Conservation (phyloP, 2,797 vertebrate genomes). For the Pitangus sulphuratus region DNA sequence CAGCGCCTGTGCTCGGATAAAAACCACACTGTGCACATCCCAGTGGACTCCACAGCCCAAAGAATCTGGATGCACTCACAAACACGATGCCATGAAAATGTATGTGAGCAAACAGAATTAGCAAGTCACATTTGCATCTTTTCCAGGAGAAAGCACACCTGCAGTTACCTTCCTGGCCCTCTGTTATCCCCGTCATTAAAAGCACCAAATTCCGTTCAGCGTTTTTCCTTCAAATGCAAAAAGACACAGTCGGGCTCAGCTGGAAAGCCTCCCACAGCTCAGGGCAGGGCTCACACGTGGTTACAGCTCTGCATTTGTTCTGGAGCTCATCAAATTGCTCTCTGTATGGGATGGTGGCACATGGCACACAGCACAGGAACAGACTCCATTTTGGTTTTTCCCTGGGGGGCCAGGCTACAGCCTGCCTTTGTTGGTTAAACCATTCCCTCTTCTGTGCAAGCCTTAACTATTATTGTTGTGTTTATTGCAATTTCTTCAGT, state of each 20-base stretch:
- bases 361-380: neutral
- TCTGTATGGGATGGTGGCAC: neutral
- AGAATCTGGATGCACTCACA: neutral
- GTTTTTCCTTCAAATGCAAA: neutral
- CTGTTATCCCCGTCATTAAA: neutral
- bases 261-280: neutral
- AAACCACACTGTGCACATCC: neutral
- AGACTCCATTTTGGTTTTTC: neutral
- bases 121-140: neutral
- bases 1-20: neutral
- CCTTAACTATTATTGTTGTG: neutral
- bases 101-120: neutral
- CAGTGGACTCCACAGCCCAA: neutral
- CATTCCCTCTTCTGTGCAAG: neutral
- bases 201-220: neutral
- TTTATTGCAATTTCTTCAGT: neutral
- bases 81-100: neutral
- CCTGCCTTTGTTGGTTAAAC: neutral
- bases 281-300: neutral
- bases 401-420: neutral
- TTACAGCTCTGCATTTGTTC: neutral
- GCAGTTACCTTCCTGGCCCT: neutral
- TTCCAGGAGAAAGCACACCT: neutral
- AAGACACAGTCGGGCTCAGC: neutral
- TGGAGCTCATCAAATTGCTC: neutral